Evolutionary conservation across 1,140 invertebrate species (phyloP).

Genomic region (Camponotus vicinus): DNA sequence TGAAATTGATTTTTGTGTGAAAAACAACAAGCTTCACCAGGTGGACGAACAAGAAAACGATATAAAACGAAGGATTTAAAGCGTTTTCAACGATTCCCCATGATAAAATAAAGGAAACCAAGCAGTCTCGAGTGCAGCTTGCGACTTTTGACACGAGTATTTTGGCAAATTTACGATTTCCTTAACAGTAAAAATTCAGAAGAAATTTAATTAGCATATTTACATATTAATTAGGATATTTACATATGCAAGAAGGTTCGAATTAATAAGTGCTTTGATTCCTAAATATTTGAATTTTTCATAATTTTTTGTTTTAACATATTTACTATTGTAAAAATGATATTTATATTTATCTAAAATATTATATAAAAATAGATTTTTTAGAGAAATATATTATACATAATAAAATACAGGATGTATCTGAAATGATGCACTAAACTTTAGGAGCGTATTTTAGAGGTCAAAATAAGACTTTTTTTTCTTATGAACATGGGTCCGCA

Average conservation of each 20-base stretch:
- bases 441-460: too few species aligned
- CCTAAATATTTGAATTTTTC: background rate
- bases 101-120: background rate
- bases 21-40: constrained; percentile 10
- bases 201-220: constrained; percentile 54
- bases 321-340: background rate
- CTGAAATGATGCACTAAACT: too few species aligned
- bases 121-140: constrained; percentile 33
- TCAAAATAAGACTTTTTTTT: too few species aligned
- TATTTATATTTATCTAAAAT: too few species aligned
- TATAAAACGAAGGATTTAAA: constrained; percentile 41
- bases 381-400: too few species aligned
- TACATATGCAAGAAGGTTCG: background rate
- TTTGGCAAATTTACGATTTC: constrained; percentile 39
- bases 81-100: constrained; percentile 34
- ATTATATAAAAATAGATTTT: too few species aligned
- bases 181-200: constrained; percentile 13
- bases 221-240: constrained; percentile 48
- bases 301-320: background rate
- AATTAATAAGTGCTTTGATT: background rate
- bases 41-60: background rate
- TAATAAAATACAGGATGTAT: too few species aligned
- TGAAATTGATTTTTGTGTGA: background rate
- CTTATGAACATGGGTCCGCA: too few species aligned
- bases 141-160: constrained; percentile 39